Evolutionary conservation across 2,888 invertebrate genomes (phyloP), one percentile per base, ranked within the genome.

Genomic region (Euclidia mi): DNA sequence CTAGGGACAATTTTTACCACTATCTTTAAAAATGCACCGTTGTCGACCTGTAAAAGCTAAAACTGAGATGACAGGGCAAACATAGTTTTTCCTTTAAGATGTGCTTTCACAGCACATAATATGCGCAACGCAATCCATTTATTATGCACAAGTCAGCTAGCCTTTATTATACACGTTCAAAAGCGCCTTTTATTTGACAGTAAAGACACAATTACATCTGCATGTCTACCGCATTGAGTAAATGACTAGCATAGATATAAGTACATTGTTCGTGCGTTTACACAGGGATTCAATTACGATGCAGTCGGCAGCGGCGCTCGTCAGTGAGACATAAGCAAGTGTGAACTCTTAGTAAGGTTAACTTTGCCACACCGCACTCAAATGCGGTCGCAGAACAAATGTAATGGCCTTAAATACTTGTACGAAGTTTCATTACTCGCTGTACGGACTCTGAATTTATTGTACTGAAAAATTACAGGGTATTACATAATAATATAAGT

Each of bases 281-380:
- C 68, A 65, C 60, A 64, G 56, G 48, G 55, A 61, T 69, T 61
- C 56, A 46, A 61, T 69, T 57, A 49, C 51, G 32, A 56, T 68
- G 52, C 61, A 61, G 44, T n/a, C n/a, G n/a, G n/a, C n/a, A n/a
- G 60, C 50, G 35, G 48, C 52, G 50, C 12, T n/a, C 17, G 14
- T 10, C 37, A 15, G 12, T 15, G 12, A 32, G 20, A 17, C 6
- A 10, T n/a, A n/a, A n/a, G 17, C 20, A 3, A 35, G 34, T n/a
- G 34, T 45, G 14, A 35, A 45, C 25, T 35, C 35, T 35, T 25
- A 45, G 34, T 45, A 84, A 37, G 37, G 37, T 37, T 37, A 37
- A 17, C 35, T 35, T 2, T 35, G 14, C 17, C 15, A 17, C 37
- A 37, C n/a, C n/a, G n/a, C n/a, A n/a, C n/a, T 37, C 37, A 37